Conservation (phyloP, 2,888 invertebrate genomes). For the Keiferia lycopersicella region DNA sequence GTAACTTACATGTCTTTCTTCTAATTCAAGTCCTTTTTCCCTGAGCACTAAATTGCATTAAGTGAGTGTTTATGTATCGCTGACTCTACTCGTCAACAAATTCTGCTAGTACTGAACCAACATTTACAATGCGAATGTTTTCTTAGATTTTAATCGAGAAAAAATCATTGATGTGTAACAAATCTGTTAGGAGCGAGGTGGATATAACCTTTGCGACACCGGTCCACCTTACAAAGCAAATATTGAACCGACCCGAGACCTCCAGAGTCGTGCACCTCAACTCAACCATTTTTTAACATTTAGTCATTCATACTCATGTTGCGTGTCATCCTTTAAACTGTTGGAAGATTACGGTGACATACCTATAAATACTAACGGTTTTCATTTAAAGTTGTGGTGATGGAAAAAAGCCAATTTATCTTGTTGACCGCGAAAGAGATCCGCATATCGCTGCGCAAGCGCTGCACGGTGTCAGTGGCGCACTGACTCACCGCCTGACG, state of each 20-base stretch:
- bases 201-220: slow-evolving; percentile 32
- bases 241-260: slow-evolving; percentile 70
- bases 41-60: too few relatives aligned
- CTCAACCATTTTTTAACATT: slow-evolving; percentile 41
- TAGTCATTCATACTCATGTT: slow-evolving; percentile 46
- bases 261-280: slow-evolving; percentile 59
- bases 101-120: too few relatives aligned
- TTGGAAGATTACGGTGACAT: neutral
- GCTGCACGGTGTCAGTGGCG: slow-evolving; percentile 22
- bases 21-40: too few relatives aligned
- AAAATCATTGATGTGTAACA: too few relatives aligned
- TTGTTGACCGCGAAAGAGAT: slow-evolving; percentile 23
- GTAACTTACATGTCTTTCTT: too few relatives aligned
- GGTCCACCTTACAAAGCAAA: slow-evolving; percentile 53
- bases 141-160: too few relatives aligned
- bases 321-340: slow-evolving; percentile 4
- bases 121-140: too few relatives aligned
- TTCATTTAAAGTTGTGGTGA: slow-evolving; percentile 4
- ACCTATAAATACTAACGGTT: slow-evolving; percentile 12
- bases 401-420: slow-evolving; percentile 19
- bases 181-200: too few relatives aligned
- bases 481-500: slow-evolving; percentile 28
- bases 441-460: slow-evolving; percentile 23
- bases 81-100: too few relatives aligned
- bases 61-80: too few relatives aligned